Evolutionary conservation across 2,113 vertebrate species (phyloP).

Genomic region (Alligator mississippiensis): DNA sequence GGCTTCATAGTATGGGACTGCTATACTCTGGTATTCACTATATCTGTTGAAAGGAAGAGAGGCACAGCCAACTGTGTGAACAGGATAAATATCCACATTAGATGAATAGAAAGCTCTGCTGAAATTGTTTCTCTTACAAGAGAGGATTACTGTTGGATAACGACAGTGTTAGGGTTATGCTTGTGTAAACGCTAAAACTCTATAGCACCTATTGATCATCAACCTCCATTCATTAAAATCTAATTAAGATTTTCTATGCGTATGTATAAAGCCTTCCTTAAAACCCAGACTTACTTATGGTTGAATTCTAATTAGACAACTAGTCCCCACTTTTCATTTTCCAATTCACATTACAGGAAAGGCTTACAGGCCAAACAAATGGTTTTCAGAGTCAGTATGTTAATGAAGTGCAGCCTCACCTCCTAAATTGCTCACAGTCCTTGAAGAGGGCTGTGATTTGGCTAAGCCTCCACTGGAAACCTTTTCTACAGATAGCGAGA

Average conservation of each 20-base stretch:
- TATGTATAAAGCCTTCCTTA: background rate
- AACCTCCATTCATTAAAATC: slow-evolving; percentile 15
- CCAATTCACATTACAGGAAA: background rate
- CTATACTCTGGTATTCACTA: background rate
- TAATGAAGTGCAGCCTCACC: background rate
- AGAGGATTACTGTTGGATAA: slow-evolving; percentile 14
- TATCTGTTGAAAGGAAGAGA: background rate
- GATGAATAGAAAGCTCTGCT: slow-evolving; percentile 31
- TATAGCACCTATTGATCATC: background rate
- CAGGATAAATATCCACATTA: slow-evolving; percentile 31
- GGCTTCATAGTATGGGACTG: slow-evolving; percentile 32
- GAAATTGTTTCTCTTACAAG: background rate
- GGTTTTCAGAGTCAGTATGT: background rate
- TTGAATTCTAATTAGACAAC: background rate
- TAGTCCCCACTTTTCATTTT: slow-evolving; percentile 2
- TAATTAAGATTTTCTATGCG: background rate
- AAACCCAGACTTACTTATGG: background rate
- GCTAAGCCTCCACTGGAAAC: background rate
- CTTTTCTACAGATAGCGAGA: background rate
- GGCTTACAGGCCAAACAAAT: background rate
- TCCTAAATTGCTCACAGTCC: background rate
- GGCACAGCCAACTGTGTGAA: slow-evolving; percentile 3
- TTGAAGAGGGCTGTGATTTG: background rate
- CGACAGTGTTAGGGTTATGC: background rate
- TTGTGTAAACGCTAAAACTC: background rate